Evolutionary conservation across 1,140 invertebrate species (phyloP), one percentile per base, ranked within the genome.

Genomic region (Melanaphis sacchari): DNA sequence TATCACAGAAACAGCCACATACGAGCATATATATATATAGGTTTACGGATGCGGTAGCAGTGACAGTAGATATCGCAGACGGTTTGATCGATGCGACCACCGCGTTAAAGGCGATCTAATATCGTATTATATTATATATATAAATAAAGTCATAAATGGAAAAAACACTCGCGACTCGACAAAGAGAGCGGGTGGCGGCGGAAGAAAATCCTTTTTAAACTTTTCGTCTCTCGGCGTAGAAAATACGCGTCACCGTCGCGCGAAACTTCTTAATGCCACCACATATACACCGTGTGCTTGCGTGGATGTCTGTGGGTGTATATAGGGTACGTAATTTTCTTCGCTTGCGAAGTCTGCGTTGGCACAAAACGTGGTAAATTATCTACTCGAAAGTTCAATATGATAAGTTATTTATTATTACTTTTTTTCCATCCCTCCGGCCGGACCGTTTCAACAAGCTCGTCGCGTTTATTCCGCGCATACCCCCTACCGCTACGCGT

Each of bases 161-260:
- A 36, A 54, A 92, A 26, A 82, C 54, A 91, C 52, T 36, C 18
- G 76, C 59, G n/a, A 81, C 66, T 91, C 90, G 1, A 91, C 46
- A 81, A 91, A 46, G n/a, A 41, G 38, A 38, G 76, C 41, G 26
- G 59, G 11, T 22, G 36, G 7, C 31, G 11, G 41, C 11, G 21
- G 49, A 38, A 52, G 41, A 82, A 84, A 92, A 92, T 82, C 91
- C 91, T 92, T 92, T 92, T 84, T 92, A 82, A 92, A 84, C 91
- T 92, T 92, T 84, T 84, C 43, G 76, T 52, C 76, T 84, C 41
- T 90, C 15, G 22, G 8, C 18, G 90, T 5, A 11, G 6, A 49
- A 54, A 54, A 90, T 38, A 90, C 36, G 46, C 46, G 66, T 82
- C 66, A 46, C 26, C 66, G 66, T 46, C 31, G 1, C 11, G 49